Base-by-base conservation (phyloP, 1,140 invertebrate species). In the Drosophila guanche region DNA sequence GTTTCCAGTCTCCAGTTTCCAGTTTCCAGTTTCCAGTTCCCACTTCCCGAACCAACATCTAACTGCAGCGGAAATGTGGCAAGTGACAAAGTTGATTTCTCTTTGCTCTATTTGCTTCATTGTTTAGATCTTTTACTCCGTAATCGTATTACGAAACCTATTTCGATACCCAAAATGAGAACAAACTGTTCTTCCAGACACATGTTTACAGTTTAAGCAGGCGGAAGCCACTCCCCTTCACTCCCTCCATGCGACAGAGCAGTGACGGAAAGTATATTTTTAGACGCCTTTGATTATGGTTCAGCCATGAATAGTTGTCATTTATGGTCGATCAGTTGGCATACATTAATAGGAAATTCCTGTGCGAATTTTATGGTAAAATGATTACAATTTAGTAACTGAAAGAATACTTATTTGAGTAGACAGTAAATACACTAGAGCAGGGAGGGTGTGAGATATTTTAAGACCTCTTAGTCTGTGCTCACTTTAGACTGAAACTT, bases 21-120 rank as follows among this genome's bases (percentile, higher is more conserved):
- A 27, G n/a, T n/a, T 27, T 0, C 25, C 25, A 5, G 0, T 4
- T 4, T 25, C 25, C 7, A 41, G 33, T 59, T 40, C 27, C 23
- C 20, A 27, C 25, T 45, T 51, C 25, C 25, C 43, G 53, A 62
- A 57, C 46, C 50, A 55, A 37, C 4, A 6, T 33, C 65, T 40
- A 57, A 79, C 42, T 81, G 78, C 78, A 81, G 69, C 78, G 79
- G 79, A 84, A 79, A 79, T 75, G 59, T 59, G 37, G 14, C 42
- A 73, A 75, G 68, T 83, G 79, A 83, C 79, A 56, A 54, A 57
- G 46, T 25, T 65, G 71, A 79, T 79, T 83, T 83, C 75, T 67
- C 37, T 66, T 27, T 45, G 33, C 5, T 2, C 41, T 1, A 67
- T 66, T 27, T 45, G 33, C 5, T 2, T 29, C 3, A 67, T 67